Conservation (phyloP, 2,113 vertebrate genomes). For the Raja brachyura region DNA sequence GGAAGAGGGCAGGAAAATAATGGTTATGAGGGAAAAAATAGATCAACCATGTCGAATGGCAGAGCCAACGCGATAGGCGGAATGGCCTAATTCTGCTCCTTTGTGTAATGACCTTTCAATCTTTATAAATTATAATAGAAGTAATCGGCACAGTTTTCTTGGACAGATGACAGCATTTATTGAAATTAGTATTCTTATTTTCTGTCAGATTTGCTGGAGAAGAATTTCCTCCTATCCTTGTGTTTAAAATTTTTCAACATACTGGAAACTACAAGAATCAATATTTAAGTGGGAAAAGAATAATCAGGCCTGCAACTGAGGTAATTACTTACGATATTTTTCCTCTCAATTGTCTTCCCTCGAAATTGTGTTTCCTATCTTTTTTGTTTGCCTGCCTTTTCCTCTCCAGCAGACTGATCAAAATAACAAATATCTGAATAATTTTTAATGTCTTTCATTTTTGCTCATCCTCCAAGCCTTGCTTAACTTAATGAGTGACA, state of each 20-base stretch:
- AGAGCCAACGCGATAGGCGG: no score
- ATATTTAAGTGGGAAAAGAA: constrained; percentile 52
- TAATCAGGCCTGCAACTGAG: constrained; percentile 50
- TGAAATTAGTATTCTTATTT: constrained; percentile 41
- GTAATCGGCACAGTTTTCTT: neutral
- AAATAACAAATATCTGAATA: neutral
- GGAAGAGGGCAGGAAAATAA: no score
- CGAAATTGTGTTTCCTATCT: neutral
- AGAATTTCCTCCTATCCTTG: constrained; percentile 53
- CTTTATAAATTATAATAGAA: neutral
- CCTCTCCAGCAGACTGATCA: neutral
- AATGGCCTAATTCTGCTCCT: no score
- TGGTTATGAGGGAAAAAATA: no score
- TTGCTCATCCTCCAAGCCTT: neutral
- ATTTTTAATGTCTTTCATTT: neutral
- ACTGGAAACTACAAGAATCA: constrained; percentile 45
- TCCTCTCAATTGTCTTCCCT: neutral
- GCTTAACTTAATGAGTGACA: neutral
- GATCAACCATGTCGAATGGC: no score
- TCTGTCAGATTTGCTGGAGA: constrained; percentile 52
- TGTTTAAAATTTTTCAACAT: constrained; percentile 58
- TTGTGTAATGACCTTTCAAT: no score
- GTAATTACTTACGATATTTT: constrained; percentile 42
- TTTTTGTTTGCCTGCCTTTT: neutral
- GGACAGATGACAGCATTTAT: neutral